Evolutionary conservation across 2,113 vertebrate genomes (phyloP).

Genomic region (Stictonetta naevosa): DNA sequence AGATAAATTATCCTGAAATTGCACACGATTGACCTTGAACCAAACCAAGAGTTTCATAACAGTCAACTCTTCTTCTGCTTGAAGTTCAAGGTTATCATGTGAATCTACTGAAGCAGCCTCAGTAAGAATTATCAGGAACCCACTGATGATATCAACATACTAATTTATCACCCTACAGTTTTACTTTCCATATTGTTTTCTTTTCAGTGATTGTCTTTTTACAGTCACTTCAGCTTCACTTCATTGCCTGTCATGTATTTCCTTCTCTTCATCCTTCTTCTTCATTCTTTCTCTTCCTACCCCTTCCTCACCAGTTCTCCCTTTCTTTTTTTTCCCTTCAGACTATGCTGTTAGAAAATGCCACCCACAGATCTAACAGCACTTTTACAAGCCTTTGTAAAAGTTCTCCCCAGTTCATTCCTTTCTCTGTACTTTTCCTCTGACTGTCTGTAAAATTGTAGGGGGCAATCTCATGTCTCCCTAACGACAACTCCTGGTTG

Average conservation of each 20-base stretch:
- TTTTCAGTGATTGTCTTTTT: neutral
- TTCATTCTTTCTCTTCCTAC: neutral
- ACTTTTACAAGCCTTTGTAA: neutral
- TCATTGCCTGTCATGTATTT: neutral
- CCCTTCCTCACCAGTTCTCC: neutral
- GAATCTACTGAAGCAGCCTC: neutral
- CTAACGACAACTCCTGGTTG: neutral
- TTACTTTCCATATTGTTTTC: neutral
- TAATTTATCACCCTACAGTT: neutral
- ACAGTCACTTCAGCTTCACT: neutral
- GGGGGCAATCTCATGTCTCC: neutral
- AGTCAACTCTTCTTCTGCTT: neutral
- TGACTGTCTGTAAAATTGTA: neutral
- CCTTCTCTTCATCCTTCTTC: neutral
- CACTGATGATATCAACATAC: neutral
- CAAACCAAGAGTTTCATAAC: neutral
- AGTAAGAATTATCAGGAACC: neutral
- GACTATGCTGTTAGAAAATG: neutral
- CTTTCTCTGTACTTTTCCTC: neutral
- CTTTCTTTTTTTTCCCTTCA: neutral
- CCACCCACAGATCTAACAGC: neutral
- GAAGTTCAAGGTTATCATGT: neutral
- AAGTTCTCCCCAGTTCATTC: neutral
- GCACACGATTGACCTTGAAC: conserved; percentile 14
- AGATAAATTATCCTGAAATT: conserved; percentile 13